These are phyloP conservation scores for Rhincodon typus DNA, from an alignment of 2,797 vertebrate genomes.

Conservation along the genomic window DNA sequence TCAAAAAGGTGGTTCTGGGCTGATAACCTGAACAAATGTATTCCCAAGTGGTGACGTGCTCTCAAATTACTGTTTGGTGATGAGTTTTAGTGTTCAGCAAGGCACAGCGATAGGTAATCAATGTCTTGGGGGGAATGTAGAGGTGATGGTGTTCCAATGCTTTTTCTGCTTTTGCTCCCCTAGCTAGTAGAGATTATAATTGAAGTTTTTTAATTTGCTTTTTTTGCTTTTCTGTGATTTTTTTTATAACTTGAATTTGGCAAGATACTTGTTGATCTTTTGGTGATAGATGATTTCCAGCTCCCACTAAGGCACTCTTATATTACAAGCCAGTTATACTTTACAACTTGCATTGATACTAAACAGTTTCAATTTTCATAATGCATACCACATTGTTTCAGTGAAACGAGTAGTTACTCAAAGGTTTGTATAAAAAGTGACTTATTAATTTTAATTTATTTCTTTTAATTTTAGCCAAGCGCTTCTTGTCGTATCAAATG, in stretches of 20 bases:
- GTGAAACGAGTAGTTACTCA: background rate
- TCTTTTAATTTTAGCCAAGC: conserved; percentile 11
- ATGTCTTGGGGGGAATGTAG: background rate
- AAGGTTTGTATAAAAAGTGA: background rate
- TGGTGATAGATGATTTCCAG: background rate
- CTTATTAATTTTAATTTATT: background rate
- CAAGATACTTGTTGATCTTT: background rate
- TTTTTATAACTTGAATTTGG: background rate
- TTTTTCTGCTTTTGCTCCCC: background rate
- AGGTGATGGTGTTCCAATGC: background rate
- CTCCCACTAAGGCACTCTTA: background rate
- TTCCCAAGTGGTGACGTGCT: background rate
- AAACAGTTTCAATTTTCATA: conserved; percentile 14
- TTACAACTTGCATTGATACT: conserved; percentile 6
- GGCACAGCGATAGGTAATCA: background rate
- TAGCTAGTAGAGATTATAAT: background rate
- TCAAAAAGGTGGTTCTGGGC: background rate
- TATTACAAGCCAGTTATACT: background rate
- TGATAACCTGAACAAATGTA: background rate
- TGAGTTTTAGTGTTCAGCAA: background rate
- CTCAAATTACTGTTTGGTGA: too few species aligned
- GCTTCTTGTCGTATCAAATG: background rate
- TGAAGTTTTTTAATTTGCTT: background rate
- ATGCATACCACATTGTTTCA: conserved; percentile 13
- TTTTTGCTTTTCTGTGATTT: background rate